A percentile compares a stretch with the other conserved stretches of the same genome.
Evolutionary conservation across 37 sponge, comb jelly and placozoan genomes (phyloP).

Genomic region (Lycopodina hypogea): DNA sequence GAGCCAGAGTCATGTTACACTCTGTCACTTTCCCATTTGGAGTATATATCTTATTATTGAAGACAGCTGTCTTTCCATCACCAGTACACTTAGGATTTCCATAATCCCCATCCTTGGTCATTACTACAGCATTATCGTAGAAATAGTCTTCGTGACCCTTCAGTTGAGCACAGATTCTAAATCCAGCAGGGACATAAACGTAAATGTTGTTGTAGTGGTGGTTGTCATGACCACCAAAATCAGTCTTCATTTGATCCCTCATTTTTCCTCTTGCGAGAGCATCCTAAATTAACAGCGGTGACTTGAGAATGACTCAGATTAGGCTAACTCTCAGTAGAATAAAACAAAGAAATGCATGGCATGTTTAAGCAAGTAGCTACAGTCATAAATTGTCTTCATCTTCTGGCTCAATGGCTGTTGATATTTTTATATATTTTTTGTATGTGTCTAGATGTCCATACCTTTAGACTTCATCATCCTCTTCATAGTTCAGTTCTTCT

Average conservation of each 20-base stretch:
- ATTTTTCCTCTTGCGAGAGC: too few relatives aligned
- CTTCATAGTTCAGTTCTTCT: too few relatives aligned
- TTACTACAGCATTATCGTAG: constrained; percentile 58
- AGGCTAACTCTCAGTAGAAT: too few relatives aligned
- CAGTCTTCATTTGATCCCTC: constrained; percentile 75
- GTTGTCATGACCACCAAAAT: constrained; percentile 63
- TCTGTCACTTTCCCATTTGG: constrained; percentile 69
- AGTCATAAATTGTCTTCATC: too few relatives aligned
- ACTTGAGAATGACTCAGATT: too few relatives aligned
- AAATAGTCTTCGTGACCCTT: constrained; percentile 58
- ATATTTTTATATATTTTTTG: too few relatives aligned
- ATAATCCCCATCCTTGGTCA: constrained; percentile 49
- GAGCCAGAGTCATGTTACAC: constrained; percentile 47
- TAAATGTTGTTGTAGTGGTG: constrained; percentile 54
- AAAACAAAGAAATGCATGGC: too few relatives aligned
- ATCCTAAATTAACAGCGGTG: too few relatives aligned
- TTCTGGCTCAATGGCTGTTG: too few relatives aligned
- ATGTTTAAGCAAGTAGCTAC: too few relatives aligned
- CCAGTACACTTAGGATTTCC: constrained; percentile 37
- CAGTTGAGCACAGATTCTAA: constrained; percentile 40
- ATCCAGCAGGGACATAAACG: constrained; percentile 44
- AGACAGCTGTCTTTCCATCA: constrained; percentile 47
- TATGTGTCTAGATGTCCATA: too few relatives aligned
- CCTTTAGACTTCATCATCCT: too few relatives aligned
- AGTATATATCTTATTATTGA: constrained; percentile 53